Evolutionary conservation across 2,888 invertebrate genomes (phyloP).

Genomic region (Mythimna impura): DNA sequence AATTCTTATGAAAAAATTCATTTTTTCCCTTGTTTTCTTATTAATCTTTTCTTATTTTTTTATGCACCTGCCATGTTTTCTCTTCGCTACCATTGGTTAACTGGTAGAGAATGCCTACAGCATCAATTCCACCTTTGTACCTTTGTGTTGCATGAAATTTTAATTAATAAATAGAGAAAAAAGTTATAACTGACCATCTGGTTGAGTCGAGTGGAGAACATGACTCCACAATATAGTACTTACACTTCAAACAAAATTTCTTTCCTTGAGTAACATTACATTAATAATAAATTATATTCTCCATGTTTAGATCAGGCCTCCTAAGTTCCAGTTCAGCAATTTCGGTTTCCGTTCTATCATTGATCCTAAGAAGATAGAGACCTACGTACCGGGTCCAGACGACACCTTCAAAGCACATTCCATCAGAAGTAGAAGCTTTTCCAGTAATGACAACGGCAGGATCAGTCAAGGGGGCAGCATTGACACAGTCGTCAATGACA

Average conservation of each 20-base stretch:
- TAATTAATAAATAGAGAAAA: too few relatives aligned
- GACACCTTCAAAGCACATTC: slow-evolving; percentile 17
- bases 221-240: too few relatives aligned
- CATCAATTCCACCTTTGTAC: too few relatives aligned
- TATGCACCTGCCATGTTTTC: too few relatives aligned
- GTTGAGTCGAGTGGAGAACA: not conserved
- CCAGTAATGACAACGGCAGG: slow-evolving; percentile 40
- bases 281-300: slow-evolving; percentile 2
- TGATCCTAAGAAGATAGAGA: slow-evolving; percentile 31
- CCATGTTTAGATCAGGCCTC: slow-evolving; percentile 28
- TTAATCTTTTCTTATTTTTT: too few relatives aligned
- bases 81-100: too few relatives aligned
- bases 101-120: too few relatives aligned
- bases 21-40: too few relatives aligned
- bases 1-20: too few relatives aligned
- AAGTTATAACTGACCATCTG: too few relatives aligned
- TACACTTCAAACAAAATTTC: not conserved
- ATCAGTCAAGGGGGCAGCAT: slow-evolving; percentile 28
- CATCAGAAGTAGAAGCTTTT: not conserved
- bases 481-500: slow-evolving; percentile 30
- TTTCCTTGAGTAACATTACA: not conserved
- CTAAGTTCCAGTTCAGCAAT: slow-evolving; percentile 1
- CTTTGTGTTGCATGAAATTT: too few relatives aligned
- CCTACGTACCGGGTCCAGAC: slow-evolving; percentile 22
- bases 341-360: not conserved